phyloP scores from a whole-genome alignment of 2,888 invertebrate genomes.

The Ashinkailepas kermadecensis region DNA sequence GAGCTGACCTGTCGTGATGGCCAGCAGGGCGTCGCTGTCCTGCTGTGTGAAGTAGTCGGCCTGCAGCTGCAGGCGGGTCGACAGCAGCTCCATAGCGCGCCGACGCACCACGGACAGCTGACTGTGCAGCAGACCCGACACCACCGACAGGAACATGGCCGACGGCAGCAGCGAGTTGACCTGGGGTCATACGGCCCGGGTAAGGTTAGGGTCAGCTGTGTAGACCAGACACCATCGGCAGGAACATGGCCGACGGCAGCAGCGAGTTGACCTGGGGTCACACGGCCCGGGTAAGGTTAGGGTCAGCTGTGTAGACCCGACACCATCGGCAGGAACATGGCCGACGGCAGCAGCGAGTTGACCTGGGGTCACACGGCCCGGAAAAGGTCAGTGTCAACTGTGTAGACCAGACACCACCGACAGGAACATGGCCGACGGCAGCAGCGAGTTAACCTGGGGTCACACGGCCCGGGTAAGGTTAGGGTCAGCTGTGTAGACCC shows the following conservation, averaged over 20 bases:
- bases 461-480: constrained; percentile 36
- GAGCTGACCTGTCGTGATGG: constrained; percentile 26
- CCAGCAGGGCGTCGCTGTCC: constrained; percentile 27
- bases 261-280: constrained; percentile 52
- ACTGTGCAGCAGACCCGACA: constrained; percentile 59
- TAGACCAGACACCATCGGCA: constrained; percentile 62
- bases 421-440: constrained; percentile 36
- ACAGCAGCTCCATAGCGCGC: constrained; percentile 77
- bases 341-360: neutral
- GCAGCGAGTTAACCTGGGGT: neutral
- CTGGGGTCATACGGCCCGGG: constrained; percentile 25
- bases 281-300: constrained; percentile 41
- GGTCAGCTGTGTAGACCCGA: constrained; percentile 47
- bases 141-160: constrained; percentile 67
- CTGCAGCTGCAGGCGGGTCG: constrained; percentile 65
- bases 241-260: constrained; percentile 68
- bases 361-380: too few species aligned
- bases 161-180: constrained; percentile 65
- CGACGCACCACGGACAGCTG: constrained; percentile 62
- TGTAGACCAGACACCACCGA: constrained; percentile 45
- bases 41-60: constrained; percentile 50
- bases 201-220: constrained; percentile 56
- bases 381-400: constrained; percentile 51
- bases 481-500: constrained; percentile 48
- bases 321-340: constrained; percentile 43